Base-by-base conservation (phyloP, 2,797 vertebrate genomes). In the Nyctalus aviator region DNA sequence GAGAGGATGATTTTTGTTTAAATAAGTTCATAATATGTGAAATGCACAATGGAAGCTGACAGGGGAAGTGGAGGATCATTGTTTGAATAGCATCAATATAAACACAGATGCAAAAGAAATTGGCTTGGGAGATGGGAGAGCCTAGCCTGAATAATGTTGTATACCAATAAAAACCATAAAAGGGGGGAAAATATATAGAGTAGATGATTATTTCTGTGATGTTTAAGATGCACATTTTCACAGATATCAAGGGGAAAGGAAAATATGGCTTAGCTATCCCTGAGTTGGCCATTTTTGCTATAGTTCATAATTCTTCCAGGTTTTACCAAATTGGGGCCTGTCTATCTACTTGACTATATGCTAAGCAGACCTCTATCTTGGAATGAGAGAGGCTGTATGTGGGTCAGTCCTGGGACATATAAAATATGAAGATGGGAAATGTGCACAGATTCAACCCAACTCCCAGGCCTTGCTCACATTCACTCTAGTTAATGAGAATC, bases 41-140 rank as follows among this genome's bases (percentile, higher is more conserved):
- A 95, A 97, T 12, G 68, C 0, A 35, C 6, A 15, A 96, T 95
- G 71, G 25, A 88, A 90, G 87, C 84, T 64, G 97, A 96, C 97
- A 97, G 68, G 97, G 96, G 81, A 96, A 89, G 97, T 77, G 81
- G 96, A 68, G 48, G 81, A 96, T 96, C 96, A 81, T 93, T 94
- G 97, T 77, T 94, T 84, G 97, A 97, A 95, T 88, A 91, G 90
- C 96, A 95, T 94, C 97, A 96, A 12, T 77, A 97, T 90, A 97
- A 95, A 46, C 96, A 94, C 96, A 97, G 96, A 95, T 97, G 96
- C 96, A 59, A 1, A 95, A 25, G 46, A 87, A 86, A 97, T 94
- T 88, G 87, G 88, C 97, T 82, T 82, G 97, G 97, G 97, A 96
- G 79, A 3, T 0, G 30, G 94, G 84, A 87, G 57, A 96, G 11